Evolutionary conservation across 2,888 invertebrate species (phyloP).

Genomic region (Pseudanteris insignis): DNA sequence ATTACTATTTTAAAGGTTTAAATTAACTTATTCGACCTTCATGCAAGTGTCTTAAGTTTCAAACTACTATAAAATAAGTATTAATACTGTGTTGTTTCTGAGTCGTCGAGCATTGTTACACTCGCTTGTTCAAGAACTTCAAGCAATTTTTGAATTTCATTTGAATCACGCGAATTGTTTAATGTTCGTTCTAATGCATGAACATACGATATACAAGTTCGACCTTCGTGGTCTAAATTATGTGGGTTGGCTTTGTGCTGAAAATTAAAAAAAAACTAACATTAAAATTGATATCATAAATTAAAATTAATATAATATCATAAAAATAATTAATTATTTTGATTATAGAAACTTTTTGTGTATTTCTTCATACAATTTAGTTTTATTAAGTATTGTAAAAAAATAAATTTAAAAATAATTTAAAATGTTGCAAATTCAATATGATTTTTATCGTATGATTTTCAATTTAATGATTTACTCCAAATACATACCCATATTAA

Average conservation of each 20-base stretch:
- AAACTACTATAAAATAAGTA: constrained; percentile 16
- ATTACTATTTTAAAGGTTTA: no score
- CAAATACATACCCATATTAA: constrained; percentile 90
- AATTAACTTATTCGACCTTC: constrained; percentile 1
- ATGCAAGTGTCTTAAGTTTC: no score
- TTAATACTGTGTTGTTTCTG: constrained; percentile 62
- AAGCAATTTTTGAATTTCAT: constrained; percentile 62
- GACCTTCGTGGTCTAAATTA: constrained; percentile 86
- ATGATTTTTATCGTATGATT: no score
- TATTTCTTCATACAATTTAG: no score
- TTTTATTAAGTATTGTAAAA: no score
- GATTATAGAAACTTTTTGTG: no score
- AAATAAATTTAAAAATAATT: no score
- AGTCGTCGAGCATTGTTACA: constrained; percentile 58
- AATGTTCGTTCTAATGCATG: constrained; percentile 68
- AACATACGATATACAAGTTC: constrained; percentile 84
- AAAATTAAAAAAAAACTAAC: constrained; percentile 5
- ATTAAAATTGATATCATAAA: constrained; percentile 5
- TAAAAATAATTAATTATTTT: no score
- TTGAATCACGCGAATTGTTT: constrained; percentile 60
- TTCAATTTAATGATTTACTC: no score
- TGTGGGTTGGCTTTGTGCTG: constrained; percentile 96
- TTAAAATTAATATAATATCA: no score
- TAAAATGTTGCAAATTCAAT: no score
- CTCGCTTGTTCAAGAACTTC: constrained; percentile 62